Conservation (phyloP, 1,140 invertebrate species). For the Probaryconus sp. region DNA sequence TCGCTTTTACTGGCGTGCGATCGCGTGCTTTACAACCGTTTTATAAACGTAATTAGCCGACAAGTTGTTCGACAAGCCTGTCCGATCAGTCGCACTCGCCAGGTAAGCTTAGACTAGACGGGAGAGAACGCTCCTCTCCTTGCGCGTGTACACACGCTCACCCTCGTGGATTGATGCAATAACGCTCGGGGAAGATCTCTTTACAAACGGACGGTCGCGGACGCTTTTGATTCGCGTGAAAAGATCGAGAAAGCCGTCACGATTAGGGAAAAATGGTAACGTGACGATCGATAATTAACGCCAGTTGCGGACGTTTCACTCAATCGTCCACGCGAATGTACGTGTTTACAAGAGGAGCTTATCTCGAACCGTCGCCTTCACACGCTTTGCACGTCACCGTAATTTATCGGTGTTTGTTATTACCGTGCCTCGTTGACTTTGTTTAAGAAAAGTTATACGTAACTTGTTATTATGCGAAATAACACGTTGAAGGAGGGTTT, state of each 20-base stretch:
- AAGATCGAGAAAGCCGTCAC: slow-evolving; percentile 16
- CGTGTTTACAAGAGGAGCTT: slow-evolving; percentile 54
- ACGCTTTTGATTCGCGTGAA: neutral
- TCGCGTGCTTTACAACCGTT: slow-evolving; percentile 51
- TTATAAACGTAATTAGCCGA: slow-evolving; percentile 58
- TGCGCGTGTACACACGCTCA: slow-evolving; percentile 5
- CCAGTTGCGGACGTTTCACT: slow-evolving; percentile 45
- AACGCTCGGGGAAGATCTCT: slow-evolving; percentile 18
- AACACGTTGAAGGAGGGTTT: too few relatives aligned
- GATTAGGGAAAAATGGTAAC: slow-evolving; percentile 46
- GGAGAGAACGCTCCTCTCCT: slow-evolving; percentile 3
- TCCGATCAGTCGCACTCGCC: slow-evolving; percentile 38
- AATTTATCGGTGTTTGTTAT: slow-evolving; percentile 52
- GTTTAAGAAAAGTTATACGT: slow-evolving; percentile 19
- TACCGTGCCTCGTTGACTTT: slow-evolving; percentile 27
- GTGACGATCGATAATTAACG: slow-evolving; percentile 58
- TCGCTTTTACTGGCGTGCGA: slow-evolving; percentile 46
- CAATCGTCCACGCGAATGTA: slow-evolving; percentile 47
- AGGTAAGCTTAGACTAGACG: slow-evolving; percentile 18
- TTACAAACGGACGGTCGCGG: slow-evolving; percentile 10
- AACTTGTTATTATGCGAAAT: neutral
- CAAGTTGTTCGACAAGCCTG: slow-evolving; percentile 56
- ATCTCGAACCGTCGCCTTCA: slow-evolving; percentile 51
- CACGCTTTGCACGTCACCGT: slow-evolving; percentile 54
- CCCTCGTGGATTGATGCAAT: slow-evolving; percentile 13